phyloP scores from a whole-genome alignment of 2,113 vertebrate genomes.

The Saimiri boliviensis region DNA sequence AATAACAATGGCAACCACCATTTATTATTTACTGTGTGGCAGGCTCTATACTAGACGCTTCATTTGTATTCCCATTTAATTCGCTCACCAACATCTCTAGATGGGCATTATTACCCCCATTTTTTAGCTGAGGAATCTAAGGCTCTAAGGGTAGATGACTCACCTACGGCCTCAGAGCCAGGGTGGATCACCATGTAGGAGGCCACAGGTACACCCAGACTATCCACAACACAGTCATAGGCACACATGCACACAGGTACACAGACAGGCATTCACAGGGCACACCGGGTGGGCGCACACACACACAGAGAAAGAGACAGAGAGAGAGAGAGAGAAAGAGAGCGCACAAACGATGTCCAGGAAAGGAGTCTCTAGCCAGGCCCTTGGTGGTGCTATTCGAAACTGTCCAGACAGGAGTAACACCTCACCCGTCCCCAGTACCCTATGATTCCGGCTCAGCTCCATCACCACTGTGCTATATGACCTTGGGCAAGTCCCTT shows the following conservation, averaged over 20 bases:
- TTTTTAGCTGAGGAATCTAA: background rate
- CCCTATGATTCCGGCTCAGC: background rate
- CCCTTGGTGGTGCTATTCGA: background rate
- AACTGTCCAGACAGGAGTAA: background rate
- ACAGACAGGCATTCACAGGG: background rate
- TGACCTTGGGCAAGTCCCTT: conserved; percentile 67
- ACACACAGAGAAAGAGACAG: no score
- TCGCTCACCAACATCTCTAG: background rate
- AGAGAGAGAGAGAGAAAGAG: no score
- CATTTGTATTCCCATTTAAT: background rate
- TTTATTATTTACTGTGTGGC: background rate
- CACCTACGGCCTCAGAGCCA: background rate
- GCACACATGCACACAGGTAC: background rate
- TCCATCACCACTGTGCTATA: background rate
- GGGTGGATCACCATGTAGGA: background rate
- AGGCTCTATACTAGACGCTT: background rate
- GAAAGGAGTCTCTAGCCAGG: background rate
- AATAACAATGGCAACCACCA: background rate
- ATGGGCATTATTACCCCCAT: background rate
- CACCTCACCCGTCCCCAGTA: background rate
- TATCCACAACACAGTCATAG: background rate
- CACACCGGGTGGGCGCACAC: background rate
- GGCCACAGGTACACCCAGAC: background rate
- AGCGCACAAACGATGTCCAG: background rate
- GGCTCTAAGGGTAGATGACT: background rate